Percentiles rank a stretch among this genome's conserved stretches.
Evolutionary conservation across 2,888 invertebrate genomes (phyloP).

Genomic region (Caenorhabditis doughertyi): DNA sequence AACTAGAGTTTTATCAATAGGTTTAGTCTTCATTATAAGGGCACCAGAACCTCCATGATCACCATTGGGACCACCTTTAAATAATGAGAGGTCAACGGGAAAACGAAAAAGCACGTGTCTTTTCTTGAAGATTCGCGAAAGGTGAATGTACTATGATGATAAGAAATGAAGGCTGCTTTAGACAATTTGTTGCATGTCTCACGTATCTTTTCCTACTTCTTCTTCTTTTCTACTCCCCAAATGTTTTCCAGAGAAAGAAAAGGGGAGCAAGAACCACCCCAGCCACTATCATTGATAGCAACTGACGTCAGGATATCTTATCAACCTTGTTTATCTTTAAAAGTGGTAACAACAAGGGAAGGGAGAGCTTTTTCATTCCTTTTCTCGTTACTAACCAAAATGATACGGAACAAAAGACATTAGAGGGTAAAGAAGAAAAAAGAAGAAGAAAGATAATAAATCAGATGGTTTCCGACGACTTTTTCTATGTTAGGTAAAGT

Average conservation of each 20-base stretch:
- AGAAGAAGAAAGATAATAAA: conserved; percentile 9
- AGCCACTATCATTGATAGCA: not conserved
- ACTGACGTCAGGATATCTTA: conserved; percentile 36
- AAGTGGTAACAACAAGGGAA: conserved; percentile 36
- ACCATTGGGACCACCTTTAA: conserved; percentile 37
- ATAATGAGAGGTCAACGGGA: not conserved
- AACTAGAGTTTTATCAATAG: conserved; percentile 35
- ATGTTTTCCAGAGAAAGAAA: conserved; percentile 6
- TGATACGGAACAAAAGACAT: conserved; percentile 14
- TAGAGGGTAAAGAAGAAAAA: not conserved
- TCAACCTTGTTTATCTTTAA: conserved; percentile 54
- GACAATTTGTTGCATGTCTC: conserved; percentile 44
- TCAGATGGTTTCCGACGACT: conserved; percentile 40
- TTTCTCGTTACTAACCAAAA: too few species aligned
- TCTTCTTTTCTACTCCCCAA: not conserved
- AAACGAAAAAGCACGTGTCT: conserved; percentile 38
- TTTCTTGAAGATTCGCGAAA: conserved; percentile 49
- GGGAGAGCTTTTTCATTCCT: too few species aligned
- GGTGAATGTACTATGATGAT: conserved; percentile 56
- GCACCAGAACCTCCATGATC: conserved; percentile 37
- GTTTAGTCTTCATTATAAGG: conserved; percentile 36
- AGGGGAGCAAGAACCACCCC: conserved; percentile 19
- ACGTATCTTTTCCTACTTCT: conserved; percentile 44
- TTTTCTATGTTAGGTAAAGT: not conserved
- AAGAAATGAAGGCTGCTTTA: conserved; percentile 3